Percentiles rank a stretch among this genome's conserved stretches.
Conservation (phyloP, 92 coral and sea anemone genomes). For the Porites evermanni region DNA sequence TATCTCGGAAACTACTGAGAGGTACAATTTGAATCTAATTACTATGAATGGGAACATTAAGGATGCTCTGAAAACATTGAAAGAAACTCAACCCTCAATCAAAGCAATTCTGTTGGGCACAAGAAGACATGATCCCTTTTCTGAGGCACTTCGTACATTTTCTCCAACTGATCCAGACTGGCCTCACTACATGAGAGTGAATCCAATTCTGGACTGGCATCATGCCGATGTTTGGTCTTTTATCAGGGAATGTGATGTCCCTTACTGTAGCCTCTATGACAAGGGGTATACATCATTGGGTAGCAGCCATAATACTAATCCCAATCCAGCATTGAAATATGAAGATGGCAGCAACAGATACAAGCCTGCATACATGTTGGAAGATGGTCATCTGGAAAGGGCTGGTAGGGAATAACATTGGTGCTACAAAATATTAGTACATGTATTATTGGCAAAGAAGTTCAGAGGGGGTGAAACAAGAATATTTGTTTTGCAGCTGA, state of each 20-base stretch:
- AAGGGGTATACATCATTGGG: conserved; percentile 96
- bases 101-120: conserved; percentile 94
- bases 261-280: conserved; percentile 89
- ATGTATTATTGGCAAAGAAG: too few species aligned
- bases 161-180: conserved; percentile 97
- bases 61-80: conserved; percentile 72
- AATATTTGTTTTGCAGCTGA: too few species aligned
- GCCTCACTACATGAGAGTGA: conserved; percentile 95
- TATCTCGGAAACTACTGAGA: conserved; percentile 68
- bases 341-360: conserved; percentile 66
- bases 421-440: too few species aligned
- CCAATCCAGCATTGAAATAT: conserved; percentile 82
- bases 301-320: conserved; percentile 84
- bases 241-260: conserved; percentile 79
- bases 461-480: too few species aligned
- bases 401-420: conserved; percentile 56
- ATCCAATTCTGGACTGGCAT: conserved; percentile 97
- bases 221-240: conserved; percentile 94
- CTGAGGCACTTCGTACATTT: conserved; percentile 82
- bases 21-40: conserved; percentile 81
- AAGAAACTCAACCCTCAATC: conserved; percentile 79
- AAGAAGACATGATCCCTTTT: conserved; percentile 94
- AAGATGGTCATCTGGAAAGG: conserved; percentile 88
- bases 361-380: conserved; percentile 95
- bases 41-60: conserved; percentile 81